Percentiles rank a stretch among this genome's conserved stretches.
Conservation (phyloP, 2,797 vertebrate species). For the Anolis apletophallus region DNA sequence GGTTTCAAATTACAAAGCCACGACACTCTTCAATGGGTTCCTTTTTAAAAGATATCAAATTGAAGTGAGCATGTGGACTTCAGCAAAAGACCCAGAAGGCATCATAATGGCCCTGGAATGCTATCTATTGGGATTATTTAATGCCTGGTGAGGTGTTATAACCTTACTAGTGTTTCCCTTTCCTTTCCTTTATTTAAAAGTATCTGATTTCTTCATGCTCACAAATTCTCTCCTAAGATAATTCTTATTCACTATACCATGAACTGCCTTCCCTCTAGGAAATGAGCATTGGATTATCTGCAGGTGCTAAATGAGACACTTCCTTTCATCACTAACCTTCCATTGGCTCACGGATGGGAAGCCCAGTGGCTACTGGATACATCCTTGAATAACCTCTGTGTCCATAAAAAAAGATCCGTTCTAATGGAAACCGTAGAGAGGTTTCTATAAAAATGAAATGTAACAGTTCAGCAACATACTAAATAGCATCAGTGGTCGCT, state of each 20-base stretch:
- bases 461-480: constrained; percentile 5
- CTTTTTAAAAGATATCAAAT: constrained; percentile 46
- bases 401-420: constrained; percentile 5
- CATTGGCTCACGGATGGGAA: constrained; percentile 17
- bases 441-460: background rate
- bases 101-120: constrained; percentile 15
- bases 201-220: constrained; percentile 1
- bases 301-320: background rate
- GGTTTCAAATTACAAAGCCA: constrained; percentile 11
- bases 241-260: background rate
- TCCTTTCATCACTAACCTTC: constrained; percentile 2
- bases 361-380: background rate
- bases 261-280: background rate
- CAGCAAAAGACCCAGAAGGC: background rate
- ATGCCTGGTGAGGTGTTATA: constrained; percentile 29
- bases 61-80: constrained; percentile 17
- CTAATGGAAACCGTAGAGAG: background rate
- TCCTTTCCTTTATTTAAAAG: background rate
- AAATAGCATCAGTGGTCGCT: background rate
- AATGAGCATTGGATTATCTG: constrained; percentile 10
- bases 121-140: constrained; percentile 40
- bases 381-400: background rate
- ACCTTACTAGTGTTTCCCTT: constrained; percentile 4
- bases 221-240: constrained; percentile 36
- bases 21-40: background rate